Evolutionary conservation across 2,113 vertebrate species (phyloP), one percentile per base, ranked within the genome.

Genomic region (Apaloderma vittatum): DNA sequence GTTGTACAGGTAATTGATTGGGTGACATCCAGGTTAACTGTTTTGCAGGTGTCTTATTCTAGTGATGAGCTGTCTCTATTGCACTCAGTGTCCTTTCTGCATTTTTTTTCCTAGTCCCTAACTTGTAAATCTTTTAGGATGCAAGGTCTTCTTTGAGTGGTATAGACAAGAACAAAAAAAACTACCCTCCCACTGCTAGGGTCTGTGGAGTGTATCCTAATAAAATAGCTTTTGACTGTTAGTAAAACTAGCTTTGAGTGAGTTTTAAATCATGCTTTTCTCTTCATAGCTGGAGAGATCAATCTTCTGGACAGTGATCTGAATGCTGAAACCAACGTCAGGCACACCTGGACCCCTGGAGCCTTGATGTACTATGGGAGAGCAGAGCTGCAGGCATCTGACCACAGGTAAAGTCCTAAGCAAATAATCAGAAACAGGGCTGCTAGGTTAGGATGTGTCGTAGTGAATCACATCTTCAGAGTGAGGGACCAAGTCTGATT

Each of bases 341-440:
- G 74, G 34, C 98, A 98, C 40, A 97, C 96, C 40, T 98, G 98
- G 98, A 98, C 97, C 32, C 98, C 98, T 2, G 98, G 98, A n/a
- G 97, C 92, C 48, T 98, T 99, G 92, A 98, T 98, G 95, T 98
- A 98, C 81, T 99, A 99, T 5, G 98, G 98, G 76, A 98, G 98
- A 67, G 98, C 98, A 0, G 98, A 99, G 86, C 97, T 99, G 16
- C 98, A 98, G 46, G 98, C 98, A 0, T 98, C 98, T 26, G 98
- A 99, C 85, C 98, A 99, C 97, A 98, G 98, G 98, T 99, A 97
- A 11, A 68, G 18, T 15, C 55, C 68, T 68, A 58, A 43, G 30
- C 54, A 74, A 78, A 70, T 32, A 58, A 37, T 49, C 55, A 32
- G n/a, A 81, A 77, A 34, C 51, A 55, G 26, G 21, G 36, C 49